Evolutionary conservation across 2,797 vertebrate genomes (phyloP).

Genomic region (Cuculus canorus): DNA sequence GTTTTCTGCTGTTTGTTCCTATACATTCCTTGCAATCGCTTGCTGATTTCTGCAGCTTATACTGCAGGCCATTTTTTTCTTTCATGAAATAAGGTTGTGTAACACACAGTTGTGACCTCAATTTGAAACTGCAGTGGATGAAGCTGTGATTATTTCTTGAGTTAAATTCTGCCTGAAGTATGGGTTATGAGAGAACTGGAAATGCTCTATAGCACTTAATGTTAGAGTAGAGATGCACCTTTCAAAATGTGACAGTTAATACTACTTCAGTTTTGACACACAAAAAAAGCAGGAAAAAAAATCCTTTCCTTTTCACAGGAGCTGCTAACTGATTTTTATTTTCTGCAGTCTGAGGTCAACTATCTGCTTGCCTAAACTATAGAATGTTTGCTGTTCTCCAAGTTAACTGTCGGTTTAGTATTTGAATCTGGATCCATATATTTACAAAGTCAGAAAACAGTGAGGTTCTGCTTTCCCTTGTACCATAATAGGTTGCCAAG

Average conservation of each 20-base stretch:
- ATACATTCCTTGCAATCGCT: not conserved
- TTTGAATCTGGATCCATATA: not conserved
- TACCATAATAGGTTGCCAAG: not conserved
- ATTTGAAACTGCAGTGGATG: slow-evolving; percentile 7
- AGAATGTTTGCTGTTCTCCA: not conserved
- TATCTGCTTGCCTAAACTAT: not conserved
- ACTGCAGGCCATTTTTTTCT: not conserved
- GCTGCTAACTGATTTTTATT: not conserved
- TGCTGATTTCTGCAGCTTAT: not conserved
- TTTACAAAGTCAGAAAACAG: not conserved
- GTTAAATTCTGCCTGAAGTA: not conserved
- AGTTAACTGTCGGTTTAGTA: not conserved
- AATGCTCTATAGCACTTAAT: not conserved
- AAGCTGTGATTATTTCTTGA: slow-evolving; percentile 21
- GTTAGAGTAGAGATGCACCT: not conserved
- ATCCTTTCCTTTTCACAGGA: not conserved
- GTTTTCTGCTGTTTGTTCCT: not conserved
- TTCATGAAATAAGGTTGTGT: not conserved
- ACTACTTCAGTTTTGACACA: not conserved
- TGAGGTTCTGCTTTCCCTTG: not conserved
- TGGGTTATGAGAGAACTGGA: not conserved
- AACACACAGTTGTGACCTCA: slow-evolving; percentile 22
- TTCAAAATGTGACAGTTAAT: not conserved
- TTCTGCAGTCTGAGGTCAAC: not conserved
- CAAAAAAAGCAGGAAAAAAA: not conserved